Evolutionary conservation across 2,888 invertebrate species (phyloP).

Genomic region (Lochmaea crataegi): DNA sequence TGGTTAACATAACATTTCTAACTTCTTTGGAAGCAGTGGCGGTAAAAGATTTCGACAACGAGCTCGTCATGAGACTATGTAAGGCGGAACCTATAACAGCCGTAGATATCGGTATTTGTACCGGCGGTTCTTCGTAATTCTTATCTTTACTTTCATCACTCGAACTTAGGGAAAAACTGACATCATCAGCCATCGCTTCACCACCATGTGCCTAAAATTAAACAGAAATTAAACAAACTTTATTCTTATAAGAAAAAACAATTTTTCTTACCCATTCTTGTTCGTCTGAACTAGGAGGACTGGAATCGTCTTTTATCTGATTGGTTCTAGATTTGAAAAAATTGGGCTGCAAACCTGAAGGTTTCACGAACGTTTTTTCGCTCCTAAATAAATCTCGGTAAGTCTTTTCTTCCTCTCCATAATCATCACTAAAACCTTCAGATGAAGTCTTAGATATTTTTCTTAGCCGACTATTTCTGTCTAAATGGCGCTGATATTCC

Average conservation of each 20-base stretch:
- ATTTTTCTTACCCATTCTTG: slow-evolving; percentile 65
- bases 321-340: slow-evolving; percentile 57
- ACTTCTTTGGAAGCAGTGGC: slow-evolving; percentile 50
- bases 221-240: neutral
- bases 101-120: slow-evolving; percentile 38
- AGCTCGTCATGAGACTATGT: slow-evolving; percentile 53
- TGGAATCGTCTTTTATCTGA: slow-evolving; percentile 54
- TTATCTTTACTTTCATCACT: slow-evolving; percentile 68
- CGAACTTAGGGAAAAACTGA: slow-evolving; percentile 67
- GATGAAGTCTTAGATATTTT: slow-evolving; percentile 60
- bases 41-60: slow-evolving; percentile 47
- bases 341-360: slow-evolving; percentile 50
- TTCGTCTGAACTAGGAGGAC: slow-evolving; percentile 68
- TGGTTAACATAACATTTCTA: slow-evolving; percentile 71
- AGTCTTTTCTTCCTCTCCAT: slow-evolving; percentile 75
- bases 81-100: slow-evolving; percentile 51
- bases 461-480: slow-evolving; percentile 63
- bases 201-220: slow-evolving; percentile 65
- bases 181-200: slow-evolving; percentile 76
- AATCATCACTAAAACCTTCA: slow-evolving; percentile 61
- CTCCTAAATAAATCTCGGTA: slow-evolving; percentile 75
- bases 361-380: slow-evolving; percentile 52
- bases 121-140: slow-evolving; percentile 43
- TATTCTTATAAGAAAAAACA: neutral
- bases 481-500: slow-evolving; percentile 67